Evolutionary conservation across 1,140 invertebrate species (phyloP).

Genomic region (Euura saliciscinereae): DNA sequence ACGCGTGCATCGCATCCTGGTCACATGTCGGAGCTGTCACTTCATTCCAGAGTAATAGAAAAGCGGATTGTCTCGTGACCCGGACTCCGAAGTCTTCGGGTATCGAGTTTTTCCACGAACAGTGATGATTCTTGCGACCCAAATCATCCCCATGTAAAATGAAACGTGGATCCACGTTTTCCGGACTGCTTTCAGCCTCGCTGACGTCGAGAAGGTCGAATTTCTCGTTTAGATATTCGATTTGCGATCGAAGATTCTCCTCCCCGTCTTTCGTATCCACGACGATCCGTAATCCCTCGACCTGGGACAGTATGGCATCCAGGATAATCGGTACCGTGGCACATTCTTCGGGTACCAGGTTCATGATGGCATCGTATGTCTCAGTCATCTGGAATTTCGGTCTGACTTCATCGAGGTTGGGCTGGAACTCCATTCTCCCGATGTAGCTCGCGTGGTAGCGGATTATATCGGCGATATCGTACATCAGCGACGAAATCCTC

Average conservation of each 20-base stretch:
- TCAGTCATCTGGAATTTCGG: slow-evolving; percentile 25
- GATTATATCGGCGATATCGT: slow-evolving; percentile 61
- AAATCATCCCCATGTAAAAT: slow-evolving; percentile 32
- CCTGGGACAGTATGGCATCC: slow-evolving; percentile 53
- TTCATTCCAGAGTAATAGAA: slow-evolving; percentile 12
- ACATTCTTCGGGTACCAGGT: slow-evolving; percentile 54
- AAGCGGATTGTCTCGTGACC: slow-evolving; percentile 18
- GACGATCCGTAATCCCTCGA: slow-evolving; percentile 27
- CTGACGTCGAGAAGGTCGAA: neutral
- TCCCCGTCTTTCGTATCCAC: neutral
- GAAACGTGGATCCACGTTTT: slow-evolving; percentile 12
- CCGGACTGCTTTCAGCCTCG: neutral
- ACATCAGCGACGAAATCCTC: slow-evolving; percentile 57
- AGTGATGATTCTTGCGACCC: slow-evolving; percentile 18
- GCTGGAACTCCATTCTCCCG: slow-evolving; percentile 52
- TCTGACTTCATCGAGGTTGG: slow-evolving; percentile 31
- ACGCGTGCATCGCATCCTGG: slow-evolving; percentile 19
- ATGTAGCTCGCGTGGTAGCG: slow-evolving; percentile 58
- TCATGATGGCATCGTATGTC: slow-evolving; percentile 47
- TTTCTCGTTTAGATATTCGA: neutral
- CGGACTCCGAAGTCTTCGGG: slow-evolving; percentile 12
- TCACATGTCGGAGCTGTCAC: neutral
- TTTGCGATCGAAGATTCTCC: neutral
- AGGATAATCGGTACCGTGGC: slow-evolving; percentile 53
- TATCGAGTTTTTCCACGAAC: slow-evolving; percentile 6